Base-by-base conservation (phyloP, 2,797 vertebrate species). In the Hydrocynus forskahlii region DNA sequence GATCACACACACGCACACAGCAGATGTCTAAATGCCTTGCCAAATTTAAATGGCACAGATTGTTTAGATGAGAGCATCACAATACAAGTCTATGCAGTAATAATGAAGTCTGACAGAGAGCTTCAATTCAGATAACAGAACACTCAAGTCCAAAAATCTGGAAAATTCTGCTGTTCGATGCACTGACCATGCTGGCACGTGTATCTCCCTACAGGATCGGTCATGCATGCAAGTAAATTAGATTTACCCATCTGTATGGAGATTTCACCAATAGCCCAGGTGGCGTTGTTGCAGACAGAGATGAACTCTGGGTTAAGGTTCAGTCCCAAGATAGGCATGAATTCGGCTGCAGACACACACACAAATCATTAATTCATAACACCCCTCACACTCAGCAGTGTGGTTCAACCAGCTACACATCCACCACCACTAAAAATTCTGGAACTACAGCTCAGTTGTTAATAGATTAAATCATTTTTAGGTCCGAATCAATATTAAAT, bases 241-340 rank as follows among this genome's bases (percentile, higher is more conserved):
- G 55, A 35, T 95, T 96, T 81, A 97, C 97, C 97, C 97, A 99
- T 98, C 88, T 99, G 97, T 95, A 99, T 98, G 87, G 96, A 95
- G 90, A 99, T 98, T 93, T 99, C 97, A 0, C 97, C 97, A 0
- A 98, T 98, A 91, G 97, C 97, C 97, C 97, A 98, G 40, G 97
- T 98, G 6, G 97, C 97, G 0, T 98, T 99, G 91, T 98, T 98
- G 86, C 97, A 99, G 48, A 99, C 97, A 0, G 97, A 99, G 88
- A 99, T 98, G 85, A 98, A 98, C 90, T 99, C 97, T 0, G 97
- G 97, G 90, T 99, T 98, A 81, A 98, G 90, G 91, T 99, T 99
- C 88, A 97, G 95, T 38, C 97, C 97, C 85, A 98, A 90, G 86
- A 98, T 98, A 52, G 97, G 97, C 97, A 98, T 97, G 87, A 99